A percentile compares a stretch with the other conserved stretches of the same genome.
phyloP scores from a whole-genome alignment of 2,888 invertebrate species.

The Saturnia pavonia region DNA sequence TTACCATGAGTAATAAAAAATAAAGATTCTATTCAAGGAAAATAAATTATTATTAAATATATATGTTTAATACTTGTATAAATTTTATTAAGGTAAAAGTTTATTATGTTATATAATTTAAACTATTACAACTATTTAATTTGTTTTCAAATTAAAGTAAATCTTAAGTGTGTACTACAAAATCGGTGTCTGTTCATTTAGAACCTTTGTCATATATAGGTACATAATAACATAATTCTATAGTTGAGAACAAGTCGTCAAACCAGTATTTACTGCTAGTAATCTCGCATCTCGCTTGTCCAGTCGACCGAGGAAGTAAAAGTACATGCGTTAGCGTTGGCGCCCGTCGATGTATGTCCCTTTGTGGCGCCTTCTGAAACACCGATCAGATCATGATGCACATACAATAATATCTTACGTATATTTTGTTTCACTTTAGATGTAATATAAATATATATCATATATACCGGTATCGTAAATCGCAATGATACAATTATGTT shows the following conservation, averaged over 20 bases:
- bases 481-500: too few species aligned
- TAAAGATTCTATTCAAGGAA: neutral
- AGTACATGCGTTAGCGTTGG: conserved; percentile 38
- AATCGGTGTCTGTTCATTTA: neutral
- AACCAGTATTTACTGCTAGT: conserved; percentile 56
- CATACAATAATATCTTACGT: neutral
- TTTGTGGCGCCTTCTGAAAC: conserved; percentile 1
- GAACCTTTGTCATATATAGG: conserved; percentile 3
- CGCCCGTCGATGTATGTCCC: conserved; percentile 18
- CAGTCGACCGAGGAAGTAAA: conserved; percentile 42
- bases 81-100: neutral
- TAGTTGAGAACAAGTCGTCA: conserved; percentile 25
- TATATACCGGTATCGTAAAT: too few species aligned
- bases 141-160: neutral
- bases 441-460: neutral
- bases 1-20: neutral
- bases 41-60: neutral
- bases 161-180: neutral
- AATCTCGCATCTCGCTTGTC: conserved; percentile 41
- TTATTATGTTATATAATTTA: neutral
- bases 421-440: neutral
- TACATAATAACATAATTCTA: neutral
- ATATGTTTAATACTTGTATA: neutral
- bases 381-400: neutral
- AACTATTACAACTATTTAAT: neutral